Base-by-base conservation (phyloP, 1,140 invertebrate species). In the Medauroidea extradentata region DNA sequence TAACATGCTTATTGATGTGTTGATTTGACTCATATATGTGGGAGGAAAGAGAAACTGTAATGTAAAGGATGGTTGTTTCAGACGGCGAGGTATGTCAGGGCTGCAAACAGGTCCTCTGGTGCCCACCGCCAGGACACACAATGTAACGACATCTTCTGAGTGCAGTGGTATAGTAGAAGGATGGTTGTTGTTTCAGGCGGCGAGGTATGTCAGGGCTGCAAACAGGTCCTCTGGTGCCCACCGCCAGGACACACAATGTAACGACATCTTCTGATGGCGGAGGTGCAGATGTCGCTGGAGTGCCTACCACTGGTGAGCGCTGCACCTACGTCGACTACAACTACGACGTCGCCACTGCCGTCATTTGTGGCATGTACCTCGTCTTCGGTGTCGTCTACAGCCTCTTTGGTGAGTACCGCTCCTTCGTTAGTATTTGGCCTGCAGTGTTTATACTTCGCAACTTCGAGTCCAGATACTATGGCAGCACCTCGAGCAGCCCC, bases 371-470 rank as follows among this genome's bases (percentile, higher is more conserved):
- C 41, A 75, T 82, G 68, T 81, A 81, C 71, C 78, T 85, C 57
- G 69, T 84, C 49, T 83, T 85, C 71, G 83, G 83, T 18, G 74
- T 85, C 46, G 72, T 85, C 38, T 85, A 84, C 67, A 83, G 81
- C 65, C 79, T 84, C 66, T 83, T 83, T 69, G 84, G 83, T 85
- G 73, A 78, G 77, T 73, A 25, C 29, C 23, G n/a, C 5, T n/a
- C n/a, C n/a, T n/a, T n/a, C n/a, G n/a, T n/a, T n/a, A n/a, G n/a
- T n/a, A n/a, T n/a, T n/a, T n/a, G n/a, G n/a, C n/a, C n/a, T n/a
- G n/a, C n/a, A n/a, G n/a, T n/a, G n/a, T n/a, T n/a, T n/a, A n/a
- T n/a, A n/a, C n/a, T n/a, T n/a, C n/a, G n/a, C n/a, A n/a, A n/a
- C n/a, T n/a, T n/a, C n/a, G n/a, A n/a, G n/a, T n/a, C n/a, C n/a